These are phyloP conservation scores for Solenodon paradoxus DNA, from an alignment of 2,113 vertebrate genomes.

Conservation along the genomic window DNA sequence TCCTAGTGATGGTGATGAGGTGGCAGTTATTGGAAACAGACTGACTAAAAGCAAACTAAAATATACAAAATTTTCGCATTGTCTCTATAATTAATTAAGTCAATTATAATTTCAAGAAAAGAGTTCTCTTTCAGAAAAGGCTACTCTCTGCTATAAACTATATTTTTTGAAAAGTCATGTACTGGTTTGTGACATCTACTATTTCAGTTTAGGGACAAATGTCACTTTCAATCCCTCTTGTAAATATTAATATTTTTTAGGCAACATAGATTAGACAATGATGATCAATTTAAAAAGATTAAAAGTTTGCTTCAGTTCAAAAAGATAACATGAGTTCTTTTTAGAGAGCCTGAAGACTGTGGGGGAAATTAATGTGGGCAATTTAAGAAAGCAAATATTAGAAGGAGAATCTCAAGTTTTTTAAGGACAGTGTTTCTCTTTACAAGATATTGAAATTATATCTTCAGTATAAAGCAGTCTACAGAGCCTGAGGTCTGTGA, in stretches of 20 bases:
- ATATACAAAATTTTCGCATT: not conserved
- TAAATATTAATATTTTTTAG: conserved; percentile 51
- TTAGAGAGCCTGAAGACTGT: not conserved
- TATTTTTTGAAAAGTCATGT: not conserved
- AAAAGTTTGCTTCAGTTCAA: not conserved
- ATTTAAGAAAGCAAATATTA: conserved; percentile 21
- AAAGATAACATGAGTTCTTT: conserved; percentile 44
- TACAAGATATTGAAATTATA: not conserved
- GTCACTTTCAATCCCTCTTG: not conserved
- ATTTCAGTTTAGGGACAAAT: conserved; percentile 2
- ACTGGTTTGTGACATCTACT: not conserved
- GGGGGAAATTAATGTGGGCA: not conserved
- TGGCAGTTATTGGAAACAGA: fast-evolving
- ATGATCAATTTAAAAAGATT: conserved; percentile 40
- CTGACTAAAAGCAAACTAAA: not conserved
- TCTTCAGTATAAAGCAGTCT: not conserved
- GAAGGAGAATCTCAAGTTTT: not conserved
- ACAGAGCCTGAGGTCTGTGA: not conserved
- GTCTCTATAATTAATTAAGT: not conserved
- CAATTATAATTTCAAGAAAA: not conserved
- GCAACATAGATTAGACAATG: conserved; percentile 40
- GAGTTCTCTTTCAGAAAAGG: not conserved
- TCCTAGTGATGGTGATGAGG: not conserved
- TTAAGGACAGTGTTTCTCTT: conserved; percentile 18
- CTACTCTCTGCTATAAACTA: conserved; percentile 9